These are phyloP conservation scores for Andricus quercusramuli DNA, from an alignment of 2,888 invertebrate genomes.

Conservation along the genomic window DNA sequence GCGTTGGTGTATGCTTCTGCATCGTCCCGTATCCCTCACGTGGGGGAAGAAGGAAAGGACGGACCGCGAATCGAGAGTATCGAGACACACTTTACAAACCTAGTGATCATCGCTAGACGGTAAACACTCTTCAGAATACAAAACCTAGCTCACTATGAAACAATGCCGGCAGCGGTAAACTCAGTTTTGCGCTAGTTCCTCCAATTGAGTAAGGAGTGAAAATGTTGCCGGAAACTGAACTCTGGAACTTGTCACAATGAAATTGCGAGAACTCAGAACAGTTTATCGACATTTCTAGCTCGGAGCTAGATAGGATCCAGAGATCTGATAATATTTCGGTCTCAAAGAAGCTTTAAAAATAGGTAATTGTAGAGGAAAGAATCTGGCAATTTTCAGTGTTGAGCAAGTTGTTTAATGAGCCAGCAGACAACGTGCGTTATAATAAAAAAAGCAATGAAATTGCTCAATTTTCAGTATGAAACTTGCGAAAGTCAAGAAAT, in stretches of 20 bases:
- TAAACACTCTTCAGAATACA: not conserved
- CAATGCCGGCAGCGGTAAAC: not conserved
- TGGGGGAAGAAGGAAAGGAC: conserved; percentile 60
- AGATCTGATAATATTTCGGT: not conserved
- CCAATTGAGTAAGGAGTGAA: not conserved
- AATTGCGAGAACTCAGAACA: not conserved
- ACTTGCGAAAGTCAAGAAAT: no score
- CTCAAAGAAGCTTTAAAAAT: not conserved
- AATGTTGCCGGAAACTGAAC: not conserved
- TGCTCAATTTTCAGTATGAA: no score
- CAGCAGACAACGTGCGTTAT: not conserved
- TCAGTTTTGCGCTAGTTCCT: conserved; percentile 1
- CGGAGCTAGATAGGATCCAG: not conserved
- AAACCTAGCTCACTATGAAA: conserved; percentile 7
- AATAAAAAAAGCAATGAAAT: not conserved
- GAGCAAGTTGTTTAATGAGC: not conserved
- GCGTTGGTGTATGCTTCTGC: conserved; percentile 70
- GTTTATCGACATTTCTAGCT: not conserved
- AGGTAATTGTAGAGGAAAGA: not conserved
- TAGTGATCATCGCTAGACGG: conserved; percentile 5
- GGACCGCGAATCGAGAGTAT: conserved; percentile 46
- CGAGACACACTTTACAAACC: conserved; percentile 49
- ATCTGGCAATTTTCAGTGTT: not conserved
- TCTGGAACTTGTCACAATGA: not conserved
- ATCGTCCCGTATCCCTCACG: conserved; percentile 51